Evolutionary conservation across 2,797 vertebrate species (phyloP).

Genomic region (Luscinia megarhynchos): DNA sequence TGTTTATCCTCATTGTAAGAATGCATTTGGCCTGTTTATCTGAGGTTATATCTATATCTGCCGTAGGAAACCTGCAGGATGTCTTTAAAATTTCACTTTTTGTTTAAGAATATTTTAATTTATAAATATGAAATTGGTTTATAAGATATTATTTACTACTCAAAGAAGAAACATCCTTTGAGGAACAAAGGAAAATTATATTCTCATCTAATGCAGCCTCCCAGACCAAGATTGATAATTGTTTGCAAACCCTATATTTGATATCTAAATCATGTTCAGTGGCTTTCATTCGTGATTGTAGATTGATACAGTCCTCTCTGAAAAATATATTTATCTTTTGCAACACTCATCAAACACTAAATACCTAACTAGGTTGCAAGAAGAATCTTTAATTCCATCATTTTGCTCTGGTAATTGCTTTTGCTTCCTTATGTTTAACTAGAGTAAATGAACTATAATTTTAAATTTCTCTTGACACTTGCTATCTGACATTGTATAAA

Average conservation of each 20-base stretch:
- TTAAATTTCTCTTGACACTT: constrained; percentile 80
- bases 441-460: constrained; percentile 82
- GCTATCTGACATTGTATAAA: constrained; percentile 76
- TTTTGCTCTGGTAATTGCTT: constrained; percentile 81
- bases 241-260: constrained; percentile 75
- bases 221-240: constrained; percentile 68
- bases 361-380: constrained; percentile 76
- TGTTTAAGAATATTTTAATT: constrained; percentile 39
- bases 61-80: constrained; percentile 35
- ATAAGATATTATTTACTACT: constrained; percentile 47
- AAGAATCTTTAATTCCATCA: constrained; percentile 81
- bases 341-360: constrained; percentile 78
- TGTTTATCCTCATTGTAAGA: constrained; percentile 61
- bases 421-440: constrained; percentile 81
- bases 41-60: constrained; percentile 28
- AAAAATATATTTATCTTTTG: constrained; percentile 79
- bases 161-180: constrained; percentile 31
- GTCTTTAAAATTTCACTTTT: constrained; percentile 47
- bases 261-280: constrained; percentile 77
- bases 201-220: constrained; percentile 46
- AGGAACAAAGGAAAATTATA: constrained; percentile 60
- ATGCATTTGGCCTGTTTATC: constrained; percentile 52
- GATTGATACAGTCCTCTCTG: constrained; percentile 71
- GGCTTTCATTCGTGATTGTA: constrained; percentile 72
- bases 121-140: constrained; percentile 34